Percentiles rank a stretch among this genome's conserved stretches.
Evolutionary conservation across 2,797 vertebrate genomes (phyloP).

Genomic region (Okamejei kenojei): DNA sequence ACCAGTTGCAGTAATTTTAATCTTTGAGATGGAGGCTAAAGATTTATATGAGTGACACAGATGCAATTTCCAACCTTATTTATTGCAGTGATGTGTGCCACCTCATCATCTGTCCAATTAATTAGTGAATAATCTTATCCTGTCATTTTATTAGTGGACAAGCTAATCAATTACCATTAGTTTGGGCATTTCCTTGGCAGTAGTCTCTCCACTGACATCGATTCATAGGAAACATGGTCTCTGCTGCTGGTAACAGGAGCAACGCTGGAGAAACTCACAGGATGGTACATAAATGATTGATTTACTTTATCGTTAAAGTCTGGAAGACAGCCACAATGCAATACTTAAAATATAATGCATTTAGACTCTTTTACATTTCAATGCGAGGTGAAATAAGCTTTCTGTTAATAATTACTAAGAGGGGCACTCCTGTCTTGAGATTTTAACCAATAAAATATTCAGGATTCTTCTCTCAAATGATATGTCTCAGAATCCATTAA

Average conservation of each 20-base stretch:
- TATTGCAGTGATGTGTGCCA: not conserved
- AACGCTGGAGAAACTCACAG: not conserved
- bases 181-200: too few relatives aligned
- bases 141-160: not conserved
- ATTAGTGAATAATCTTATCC: not conserved
- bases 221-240: not conserved
- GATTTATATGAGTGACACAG: too few relatives aligned
- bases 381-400: not conserved
- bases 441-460: conserved; percentile 12
- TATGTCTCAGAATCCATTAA: not conserved
- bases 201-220: not conserved
- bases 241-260: not conserved
- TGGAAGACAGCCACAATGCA: not conserved
- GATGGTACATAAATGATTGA: not conserved
- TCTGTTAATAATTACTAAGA: not conserved
- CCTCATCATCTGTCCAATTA: not conserved
- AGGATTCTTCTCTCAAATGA: not conserved
- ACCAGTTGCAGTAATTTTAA: too few relatives aligned
- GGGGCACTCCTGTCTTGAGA: not conserved
- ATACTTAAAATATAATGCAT: not conserved
- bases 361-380: not conserved
- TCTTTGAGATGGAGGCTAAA: too few relatives aligned
- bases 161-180: not conserved
- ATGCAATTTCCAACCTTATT: too few relatives aligned
- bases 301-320: not conserved